A percentile compares a stretch with the other conserved stretches of the same genome.
Evolutionary conservation across 2,797 vertebrate genomes (phyloP).

Genomic region (Babyrousa celebensis): DNA sequence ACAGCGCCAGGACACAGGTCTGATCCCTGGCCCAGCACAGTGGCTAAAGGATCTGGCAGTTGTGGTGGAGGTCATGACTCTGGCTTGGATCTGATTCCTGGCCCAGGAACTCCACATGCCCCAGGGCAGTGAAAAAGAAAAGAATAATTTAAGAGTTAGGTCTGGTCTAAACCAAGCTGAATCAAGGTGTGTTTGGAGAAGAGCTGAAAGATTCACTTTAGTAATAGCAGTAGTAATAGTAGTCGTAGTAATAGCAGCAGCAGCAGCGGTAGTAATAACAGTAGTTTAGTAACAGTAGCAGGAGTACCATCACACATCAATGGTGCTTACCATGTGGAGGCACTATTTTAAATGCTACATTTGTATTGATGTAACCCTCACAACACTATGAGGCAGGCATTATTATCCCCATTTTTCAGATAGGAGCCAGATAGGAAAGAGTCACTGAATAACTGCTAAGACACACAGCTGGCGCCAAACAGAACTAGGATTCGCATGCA

Average conservation of each 20-base stretch:
- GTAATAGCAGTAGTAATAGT: neutral
- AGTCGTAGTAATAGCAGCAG: neutral
- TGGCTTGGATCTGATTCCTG: too few relatives aligned
- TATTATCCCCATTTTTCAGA: neutral
- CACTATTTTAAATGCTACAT: neutral
- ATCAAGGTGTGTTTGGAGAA: neutral
- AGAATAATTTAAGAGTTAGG: neutral
- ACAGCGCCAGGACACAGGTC: too few relatives aligned
- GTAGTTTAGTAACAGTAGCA: too few relatives aligned
- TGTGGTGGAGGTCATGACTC: too few relatives aligned
- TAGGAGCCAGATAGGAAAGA: neutral
- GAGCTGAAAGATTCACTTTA: neutral
- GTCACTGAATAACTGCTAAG: neutral
- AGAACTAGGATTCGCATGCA: neutral
- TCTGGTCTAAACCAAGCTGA: neutral
- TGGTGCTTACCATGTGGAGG: fast-evolving
- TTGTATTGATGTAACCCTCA: too few relatives aligned
- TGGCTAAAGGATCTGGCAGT: too few relatives aligned
- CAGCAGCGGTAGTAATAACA: neutral
- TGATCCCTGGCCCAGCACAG: too few relatives aligned
- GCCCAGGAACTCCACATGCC: too few relatives aligned
- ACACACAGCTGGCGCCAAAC: neutral
- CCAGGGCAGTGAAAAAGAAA: too few relatives aligned
- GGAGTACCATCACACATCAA: neutral
- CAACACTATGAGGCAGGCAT: neutral